Evolutionary conservation across 2,888 invertebrate species (phyloP).

Genomic region (Sminthurinus aureus): DNA sequence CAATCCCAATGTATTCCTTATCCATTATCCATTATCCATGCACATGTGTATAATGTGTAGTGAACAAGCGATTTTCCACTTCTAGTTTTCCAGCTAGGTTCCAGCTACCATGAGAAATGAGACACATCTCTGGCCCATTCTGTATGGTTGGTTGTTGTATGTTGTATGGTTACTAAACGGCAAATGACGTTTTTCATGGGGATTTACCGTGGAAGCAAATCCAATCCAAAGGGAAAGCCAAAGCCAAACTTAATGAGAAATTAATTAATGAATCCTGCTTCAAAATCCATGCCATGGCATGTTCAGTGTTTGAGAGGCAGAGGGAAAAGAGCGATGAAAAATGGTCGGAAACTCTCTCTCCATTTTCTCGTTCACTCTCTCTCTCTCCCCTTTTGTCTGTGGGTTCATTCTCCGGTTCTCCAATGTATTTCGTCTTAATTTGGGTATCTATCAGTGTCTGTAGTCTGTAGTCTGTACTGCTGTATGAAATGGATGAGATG

Average conservation of each 20-base stretch:
- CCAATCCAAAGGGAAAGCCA: too few species aligned
- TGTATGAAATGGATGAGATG: too few species aligned
- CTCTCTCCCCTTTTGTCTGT: conserved; percentile 12
- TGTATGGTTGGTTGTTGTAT: neutral
- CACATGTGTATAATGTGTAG: neutral
- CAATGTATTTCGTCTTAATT: neutral
- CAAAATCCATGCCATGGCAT: conserved; percentile 34
- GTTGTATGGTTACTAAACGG: conserved; percentile 5
- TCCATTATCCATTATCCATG: too few species aligned
- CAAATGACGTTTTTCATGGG: conserved; percentile 8
- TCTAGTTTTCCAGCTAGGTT: neutral
- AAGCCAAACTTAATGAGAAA: conserved; percentile 37
- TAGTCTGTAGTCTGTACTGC: neutral
- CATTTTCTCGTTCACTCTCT: too few species aligned
- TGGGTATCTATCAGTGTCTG: neutral
- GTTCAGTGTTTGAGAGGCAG: too few species aligned
- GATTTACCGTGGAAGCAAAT: conserved; percentile 8
- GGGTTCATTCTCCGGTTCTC: neutral
- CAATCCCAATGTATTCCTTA: too few species aligned
- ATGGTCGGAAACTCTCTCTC: conserved; percentile 19
- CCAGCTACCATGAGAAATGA: neutral
- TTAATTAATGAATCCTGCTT: conserved; percentile 42
- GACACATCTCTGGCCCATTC: neutral
- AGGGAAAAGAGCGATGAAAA: conserved; percentile 20
- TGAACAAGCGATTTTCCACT: neutral